Base-by-base conservation (phyloP, 2,113 vertebrate species). In the Tamias sibiricus region DNA sequence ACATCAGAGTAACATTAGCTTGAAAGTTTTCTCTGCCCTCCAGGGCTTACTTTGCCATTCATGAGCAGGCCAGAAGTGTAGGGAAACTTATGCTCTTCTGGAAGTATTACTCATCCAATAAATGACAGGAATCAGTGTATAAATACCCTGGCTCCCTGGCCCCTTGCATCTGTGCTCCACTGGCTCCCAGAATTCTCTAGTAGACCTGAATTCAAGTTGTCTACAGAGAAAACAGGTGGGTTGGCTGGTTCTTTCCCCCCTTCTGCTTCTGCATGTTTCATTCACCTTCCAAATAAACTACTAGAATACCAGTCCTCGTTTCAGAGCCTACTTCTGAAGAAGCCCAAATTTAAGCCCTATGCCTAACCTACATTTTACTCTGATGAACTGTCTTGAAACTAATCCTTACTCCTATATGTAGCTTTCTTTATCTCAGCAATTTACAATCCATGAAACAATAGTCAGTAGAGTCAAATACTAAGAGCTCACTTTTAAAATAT, bases 401-500 rank as follows among this genome's bases (percentile, higher is more conserved):
- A 77, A 93, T 82, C 42, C 35, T 96, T 71, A 69, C 12, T 47
- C 22, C 20, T 85, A 40, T 54, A 57, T 52, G 9, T 92, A 91
- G 32, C 57, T 87, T 92, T 90, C 37, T 40, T 82, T 62, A 86
- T 83, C 49, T 92, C 57, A 79, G 57, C 40, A 95, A 88, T 77
- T 94, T 87, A 69, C 32, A 49, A 14, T 77, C 44, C 64, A 85
- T 17, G 19, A 44, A 95, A 87, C 26, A 71, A n/a, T 42, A 54
- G 57, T 30, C 11, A 30, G 0, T 13, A 40, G 72, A 84, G 52
- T 69, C 37, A 77, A 77, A 20, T 64, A 49, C 52, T 77, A 52
- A 52, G 88, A 85, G 62, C 66, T 91, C 47, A 37, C 54, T 96
- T 96, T 87, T 35, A 77, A 92, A 95, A 54, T 68, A 26, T 76